phyloP scores from a whole-genome alignment of 1,140 invertebrate species.

The Drosophila tropicalis region DNA sequence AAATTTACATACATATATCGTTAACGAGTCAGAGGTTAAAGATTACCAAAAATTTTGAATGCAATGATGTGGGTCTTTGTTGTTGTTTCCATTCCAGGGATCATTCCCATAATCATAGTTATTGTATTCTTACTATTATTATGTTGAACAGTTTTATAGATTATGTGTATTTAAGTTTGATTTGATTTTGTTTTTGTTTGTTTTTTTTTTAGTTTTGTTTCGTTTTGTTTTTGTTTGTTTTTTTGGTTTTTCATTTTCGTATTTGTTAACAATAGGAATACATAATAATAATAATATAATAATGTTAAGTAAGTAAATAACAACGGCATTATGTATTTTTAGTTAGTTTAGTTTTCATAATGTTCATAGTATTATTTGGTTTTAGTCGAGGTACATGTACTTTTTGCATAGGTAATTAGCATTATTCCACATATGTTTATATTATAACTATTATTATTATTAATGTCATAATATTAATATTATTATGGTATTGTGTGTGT shows the following conservation, averaged over 20 bases:
- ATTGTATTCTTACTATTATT: not conserved
- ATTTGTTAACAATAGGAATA: slow-evolving; percentile 9
- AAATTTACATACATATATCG: too few relatives aligned
- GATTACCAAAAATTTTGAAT: too few relatives aligned
- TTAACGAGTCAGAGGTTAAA: too few relatives aligned
- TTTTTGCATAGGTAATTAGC: slow-evolving; percentile 9
- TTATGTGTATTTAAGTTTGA: slow-evolving; percentile 7
- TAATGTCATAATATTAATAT: slow-evolving; percentile 2
- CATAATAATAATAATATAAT: slow-evolving; percentile 14
- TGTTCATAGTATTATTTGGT: slow-evolving; percentile 5
- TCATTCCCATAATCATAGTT: not conserved
- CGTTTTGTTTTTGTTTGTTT: not conserved
- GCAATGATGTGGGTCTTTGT: too few relatives aligned
- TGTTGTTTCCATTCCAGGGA: not conserved
- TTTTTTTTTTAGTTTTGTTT: not conserved
- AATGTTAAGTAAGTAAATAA: slow-evolving; percentile 15
- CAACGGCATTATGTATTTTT: slow-evolving; percentile 5
- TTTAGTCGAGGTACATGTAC: slow-evolving; percentile 10
- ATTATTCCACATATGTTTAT: not conserved
- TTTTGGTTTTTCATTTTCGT: not conserved
- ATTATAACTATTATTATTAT: slow-evolving; percentile 2
- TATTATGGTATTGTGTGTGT: not conserved
- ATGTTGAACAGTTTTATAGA: slow-evolving; percentile 7
- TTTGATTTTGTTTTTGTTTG: slow-evolving; percentile 5
- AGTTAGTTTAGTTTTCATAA: slow-evolving; percentile 1